phyloP scores from a whole-genome alignment of 2,888 invertebrate genomes.

The Lymantria dispar region DNA sequence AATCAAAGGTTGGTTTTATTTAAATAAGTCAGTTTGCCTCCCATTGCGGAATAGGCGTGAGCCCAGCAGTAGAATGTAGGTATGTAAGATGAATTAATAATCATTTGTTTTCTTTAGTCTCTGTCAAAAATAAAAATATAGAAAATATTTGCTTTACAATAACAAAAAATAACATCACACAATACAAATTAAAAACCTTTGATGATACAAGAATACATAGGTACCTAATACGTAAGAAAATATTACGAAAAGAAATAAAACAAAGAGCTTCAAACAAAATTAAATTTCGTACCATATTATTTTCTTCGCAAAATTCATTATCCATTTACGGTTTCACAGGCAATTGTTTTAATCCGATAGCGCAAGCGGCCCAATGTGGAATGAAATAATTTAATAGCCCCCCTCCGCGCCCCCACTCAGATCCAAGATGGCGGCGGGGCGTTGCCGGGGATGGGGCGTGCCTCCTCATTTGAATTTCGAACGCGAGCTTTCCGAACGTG shows the following conservation, averaged over 20 bases:
- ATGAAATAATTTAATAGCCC: constrained; percentile 81
- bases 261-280: constrained; percentile 45
- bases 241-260: constrained; percentile 21
- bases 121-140: too few relatives aligned
- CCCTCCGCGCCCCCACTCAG: constrained; percentile 55
- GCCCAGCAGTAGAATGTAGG: too few relatives aligned
- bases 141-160: too few relatives aligned
- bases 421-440: constrained; percentile 80
- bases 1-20: too few relatives aligned
- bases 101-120: too few relatives aligned
- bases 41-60: too few relatives aligned
- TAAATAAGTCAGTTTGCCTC: too few relatives aligned
- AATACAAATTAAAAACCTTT: too few relatives aligned
- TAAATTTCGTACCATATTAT: constrained; percentile 70
- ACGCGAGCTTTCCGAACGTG: constrained; percentile 77
- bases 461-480: constrained; percentile 82
- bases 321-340: constrained; percentile 79
- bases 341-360: constrained; percentile 82
- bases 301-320: constrained; percentile 78
- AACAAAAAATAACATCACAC: too few relatives aligned
- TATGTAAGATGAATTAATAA: too few relatives aligned
- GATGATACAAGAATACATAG: neutral
- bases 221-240: constrained; percentile 10
- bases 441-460: constrained; percentile 74
- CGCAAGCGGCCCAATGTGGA: constrained; percentile 76